Conservation (phyloP, 2,113 vertebrate genomes). For the Verasper variegatus region DNA sequence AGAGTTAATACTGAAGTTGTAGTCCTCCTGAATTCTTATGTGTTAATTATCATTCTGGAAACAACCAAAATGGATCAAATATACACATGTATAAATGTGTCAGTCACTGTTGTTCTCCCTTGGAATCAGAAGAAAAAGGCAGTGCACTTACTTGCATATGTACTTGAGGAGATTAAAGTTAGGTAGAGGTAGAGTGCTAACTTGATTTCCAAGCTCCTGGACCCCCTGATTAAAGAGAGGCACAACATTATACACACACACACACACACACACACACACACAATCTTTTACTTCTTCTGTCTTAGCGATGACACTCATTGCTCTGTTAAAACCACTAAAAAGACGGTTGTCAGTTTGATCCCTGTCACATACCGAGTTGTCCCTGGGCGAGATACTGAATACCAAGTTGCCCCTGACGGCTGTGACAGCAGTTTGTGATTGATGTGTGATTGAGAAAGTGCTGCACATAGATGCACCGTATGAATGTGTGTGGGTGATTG, state of each 20-base stretch:
- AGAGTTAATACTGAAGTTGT: neutral
- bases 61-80: neutral
- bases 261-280: neutral
- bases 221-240: slow-evolving; percentile 84
- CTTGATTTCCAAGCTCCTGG: slow-evolving; percentile 91
- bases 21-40: too few species aligned
- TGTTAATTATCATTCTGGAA: neutral
- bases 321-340: too few species aligned
- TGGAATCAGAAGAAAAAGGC: too few species aligned
- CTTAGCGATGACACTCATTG: too few species aligned
- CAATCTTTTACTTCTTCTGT: neutral
- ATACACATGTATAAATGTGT: neutral
- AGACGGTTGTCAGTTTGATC: too few species aligned
- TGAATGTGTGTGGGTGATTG: too few species aligned
- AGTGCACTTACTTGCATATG: slow-evolving; percentile 92
- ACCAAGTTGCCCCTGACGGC: too few species aligned
- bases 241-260: slow-evolving; percentile 7
- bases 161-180: slow-evolving; percentile 97
- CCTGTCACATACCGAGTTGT: too few species aligned
- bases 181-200: slow-evolving; percentile 90
- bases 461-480: too few species aligned
- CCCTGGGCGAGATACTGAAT: too few species aligned
- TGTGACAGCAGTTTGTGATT: too few species aligned
- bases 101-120: neutral
- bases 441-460: too few species aligned